Conservation (phyloP, 2,888 invertebrate genomes). For the Trichogramma dendrolimi region DNA sequence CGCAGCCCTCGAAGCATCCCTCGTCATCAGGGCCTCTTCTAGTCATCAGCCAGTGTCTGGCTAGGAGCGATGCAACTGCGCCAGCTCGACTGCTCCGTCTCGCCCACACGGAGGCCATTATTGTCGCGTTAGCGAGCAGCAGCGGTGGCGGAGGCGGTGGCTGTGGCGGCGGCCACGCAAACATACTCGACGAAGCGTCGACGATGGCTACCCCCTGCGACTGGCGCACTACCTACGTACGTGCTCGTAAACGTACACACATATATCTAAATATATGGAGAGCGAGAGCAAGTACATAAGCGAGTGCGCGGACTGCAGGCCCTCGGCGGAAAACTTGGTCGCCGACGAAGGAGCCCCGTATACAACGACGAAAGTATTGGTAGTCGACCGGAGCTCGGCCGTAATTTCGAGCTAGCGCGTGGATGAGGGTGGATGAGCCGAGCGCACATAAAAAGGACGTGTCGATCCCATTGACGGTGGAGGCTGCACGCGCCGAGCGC, state of each 20-base stretch:
- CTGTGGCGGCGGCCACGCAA: slow-evolving; percentile 4
- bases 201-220: slow-evolving; percentile 8
- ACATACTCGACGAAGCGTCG: not conserved
- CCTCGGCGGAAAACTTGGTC: too few species aligned
- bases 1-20: not conserved
- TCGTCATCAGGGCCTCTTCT: not conserved
- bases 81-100: too few species aligned
- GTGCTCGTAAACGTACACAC: not conserved
- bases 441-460: too few species aligned
- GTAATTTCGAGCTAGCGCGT: too few species aligned
- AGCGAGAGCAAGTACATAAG: not conserved
- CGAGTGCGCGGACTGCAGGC: not conserved
- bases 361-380: too few species aligned
- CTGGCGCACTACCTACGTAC: not conserved
- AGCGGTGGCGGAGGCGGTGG: not conserved
- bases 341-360: too few species aligned
- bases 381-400: too few species aligned
- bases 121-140: slow-evolving; percentile 17
- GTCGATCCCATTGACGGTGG: too few species aligned
- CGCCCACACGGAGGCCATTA: slow-evolving; percentile 4
- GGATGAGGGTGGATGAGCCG: too few species aligned
- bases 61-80: too few species aligned
- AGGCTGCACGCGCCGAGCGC: too few species aligned
- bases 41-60: too few species aligned
- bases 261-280: not conserved